Base-by-base conservation (phyloP, 1,140 invertebrate species). In the Panulirus ornatus region DNA sequence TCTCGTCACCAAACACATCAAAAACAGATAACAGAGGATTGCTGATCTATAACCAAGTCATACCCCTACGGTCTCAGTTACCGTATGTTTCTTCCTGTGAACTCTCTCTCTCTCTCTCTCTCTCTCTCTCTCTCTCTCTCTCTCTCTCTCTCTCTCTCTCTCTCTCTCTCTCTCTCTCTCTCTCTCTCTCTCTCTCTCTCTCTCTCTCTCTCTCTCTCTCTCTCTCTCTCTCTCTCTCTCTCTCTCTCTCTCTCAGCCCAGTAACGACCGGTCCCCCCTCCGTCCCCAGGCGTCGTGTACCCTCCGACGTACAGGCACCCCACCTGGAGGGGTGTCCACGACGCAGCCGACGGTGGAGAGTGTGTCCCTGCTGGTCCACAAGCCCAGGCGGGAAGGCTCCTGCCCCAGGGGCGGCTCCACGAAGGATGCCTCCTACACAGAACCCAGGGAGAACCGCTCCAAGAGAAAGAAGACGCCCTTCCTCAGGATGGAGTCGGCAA, bases 141-240 rank as follows among this genome's bases (percentile, higher is more conserved):
- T 42, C 34, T 81, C 58, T 66, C 16, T 27, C 6, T 81, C 47
- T 6, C 36, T 6, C 27, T 34, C 27, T 63, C 27, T 38, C 78
- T 58, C 78, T 63, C 51, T 63, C 78, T 58, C 78, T 63, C 27
- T 42, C 78, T 81, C 40, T 81, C 78, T 81, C 78, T 81, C 78
- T 81, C 78, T 81, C 78, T 81, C 78, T 81, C 78, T 81, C 78
- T 81, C 78, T 81, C 78, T 81, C 78, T 81, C 78, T 81, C 78
- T 81, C 78, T 81, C 78, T 81, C 78, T 81, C 78, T 81, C 78
- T 81, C 78, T 81, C 78, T 54, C 78, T 81, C 78, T 54, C 78
- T 51, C 78, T 44, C 66, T 70, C 66, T 70, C 78, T 81, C n/a
- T 81, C 40, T 44, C 1, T 44, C 38, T 16, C 22, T 27, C n/a